These are phyloP conservation scores for Limnephilus marmoratus DNA, from an alignment of 2,888 invertebrate species.

Conservation along the genomic window DNA sequence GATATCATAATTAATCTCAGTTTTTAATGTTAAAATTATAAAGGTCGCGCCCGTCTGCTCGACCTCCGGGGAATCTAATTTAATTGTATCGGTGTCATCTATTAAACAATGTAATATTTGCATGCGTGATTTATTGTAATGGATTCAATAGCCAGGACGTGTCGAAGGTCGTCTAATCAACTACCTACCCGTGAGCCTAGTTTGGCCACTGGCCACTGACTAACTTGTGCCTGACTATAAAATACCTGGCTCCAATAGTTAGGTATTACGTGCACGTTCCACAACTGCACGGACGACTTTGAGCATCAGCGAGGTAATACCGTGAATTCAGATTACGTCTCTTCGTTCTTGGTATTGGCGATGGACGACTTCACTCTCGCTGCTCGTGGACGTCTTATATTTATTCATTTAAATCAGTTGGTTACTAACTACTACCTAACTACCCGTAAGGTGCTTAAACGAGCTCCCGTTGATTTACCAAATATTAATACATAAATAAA, in stretches of 20 bases:
- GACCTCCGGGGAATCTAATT: slow-evolving; percentile 4
- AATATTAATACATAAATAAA: too few species aligned
- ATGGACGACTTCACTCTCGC: background rate
- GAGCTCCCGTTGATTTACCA: background rate
- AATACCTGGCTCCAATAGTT: background rate
- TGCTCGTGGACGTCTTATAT: background rate
- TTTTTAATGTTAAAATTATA: background rate
- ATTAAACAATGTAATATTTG: slow-evolving; percentile 29
- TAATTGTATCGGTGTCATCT: slow-evolving; percentile 38
- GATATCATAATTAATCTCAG: background rate
- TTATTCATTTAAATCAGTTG: background rate
- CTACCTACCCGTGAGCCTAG: background rate
- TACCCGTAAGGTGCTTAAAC: background rate
- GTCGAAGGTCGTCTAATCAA: slow-evolving; percentile 21
- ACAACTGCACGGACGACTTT: background rate
- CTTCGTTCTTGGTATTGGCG: background rate
- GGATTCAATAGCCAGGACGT: slow-evolving; percentile 16
- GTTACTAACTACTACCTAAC: background rate
- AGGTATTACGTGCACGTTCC: background rate
- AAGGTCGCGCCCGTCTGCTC: slow-evolving; percentile 4
- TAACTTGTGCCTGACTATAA: background rate
- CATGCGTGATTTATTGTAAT: slow-evolving; percentile 32
- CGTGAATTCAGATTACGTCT: slow-evolving; percentile 2
- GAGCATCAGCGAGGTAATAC: background rate
- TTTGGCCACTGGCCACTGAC: background rate